These are phyloP conservation scores for Falco novaeseelandiae DNA, from an alignment of 2,797 vertebrate genomes.

Conservation along the genomic window DNA sequence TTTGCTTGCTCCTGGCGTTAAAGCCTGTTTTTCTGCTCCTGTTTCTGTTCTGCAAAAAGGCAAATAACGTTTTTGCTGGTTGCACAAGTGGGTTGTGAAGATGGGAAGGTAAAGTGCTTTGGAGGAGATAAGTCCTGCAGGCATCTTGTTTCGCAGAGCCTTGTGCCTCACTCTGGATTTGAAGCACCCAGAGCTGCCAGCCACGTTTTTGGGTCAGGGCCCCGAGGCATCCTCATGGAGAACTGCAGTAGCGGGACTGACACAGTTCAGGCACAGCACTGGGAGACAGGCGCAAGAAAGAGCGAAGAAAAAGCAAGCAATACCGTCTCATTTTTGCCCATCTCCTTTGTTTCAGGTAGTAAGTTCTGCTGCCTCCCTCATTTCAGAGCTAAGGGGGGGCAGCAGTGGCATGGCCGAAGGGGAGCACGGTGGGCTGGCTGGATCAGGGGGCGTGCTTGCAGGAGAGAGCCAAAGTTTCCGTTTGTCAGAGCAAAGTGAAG, in stretches of 20 bases:
- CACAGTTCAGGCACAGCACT: fast-evolving
- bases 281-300: not conserved
- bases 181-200: not conserved
- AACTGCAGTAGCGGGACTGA: not conserved
- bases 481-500: constrained; percentile 62
- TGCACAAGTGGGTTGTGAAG: not conserved
- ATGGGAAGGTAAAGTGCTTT: not conserved
- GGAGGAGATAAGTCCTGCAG: not conserved
- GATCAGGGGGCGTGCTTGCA: not conserved
- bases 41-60: not conserved
- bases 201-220: not conserved
- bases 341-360: not conserved
- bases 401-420: fast-evolving
- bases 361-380: not conserved
- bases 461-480: constrained; percentile 60
- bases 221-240: fast-evolving
- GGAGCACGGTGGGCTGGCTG: not conserved
- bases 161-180: not conserved
- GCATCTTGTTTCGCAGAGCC: not conserved
- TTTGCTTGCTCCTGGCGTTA: not conserved
- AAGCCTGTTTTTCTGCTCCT: not conserved
- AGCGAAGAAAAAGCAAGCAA: not conserved
- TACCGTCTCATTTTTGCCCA: not conserved
- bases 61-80: not conserved
- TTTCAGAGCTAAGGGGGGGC: not conserved